Base-by-base conservation (phyloP, 2,888 invertebrate species). In the Cheilosia vulpina region DNA sequence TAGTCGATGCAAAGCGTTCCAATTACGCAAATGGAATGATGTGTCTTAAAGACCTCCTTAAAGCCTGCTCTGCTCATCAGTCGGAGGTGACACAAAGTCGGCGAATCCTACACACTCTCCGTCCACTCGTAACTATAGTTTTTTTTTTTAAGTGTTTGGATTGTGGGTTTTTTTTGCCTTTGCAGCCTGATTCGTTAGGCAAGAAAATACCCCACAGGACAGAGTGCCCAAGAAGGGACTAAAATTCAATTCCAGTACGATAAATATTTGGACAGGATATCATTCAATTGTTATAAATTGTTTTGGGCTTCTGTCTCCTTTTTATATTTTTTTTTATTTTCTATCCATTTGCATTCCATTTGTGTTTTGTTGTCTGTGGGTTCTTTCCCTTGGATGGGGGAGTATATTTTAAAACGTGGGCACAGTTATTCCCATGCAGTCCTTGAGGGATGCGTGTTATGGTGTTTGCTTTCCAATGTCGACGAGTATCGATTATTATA, bases 231-330 rank as follows among this genome's bases (percentile, higher is more conserved):
- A 57, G 75, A 81, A 82, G 65, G 77, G 82, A 82, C 82, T 77
- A 62, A 82, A 82, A 77, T 82, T 82, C 77, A 82, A 82, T 82
- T 82, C 60, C 66, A 77, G 65, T 57, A 66, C 71, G 71, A 82
- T 82, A 82, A 82, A 82, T 77, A 82, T 77, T 82, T 82, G 66
- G 82, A 82, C 82, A 82, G 82, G 82, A 82, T 62, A 82, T 82
- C 71, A 82, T 72, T 82, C 77, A 82, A 72, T 82, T 77, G 72
- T 77, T 72, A 77, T 77, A 82, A 82, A 82, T 77, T 77, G 82
- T 72, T 79, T 82, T 50, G 66, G 77, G 82, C 17, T 66, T 34
- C 17, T 15, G 38, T 38, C 13, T 38, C 13, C 13, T 38, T 38
- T 38, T 13, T 13, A 21, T 21, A 21, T 11, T 34, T 9, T 11